Base-by-base conservation (phyloP, 2,888 invertebrate genomes). In the Timema cristinae region DNA sequence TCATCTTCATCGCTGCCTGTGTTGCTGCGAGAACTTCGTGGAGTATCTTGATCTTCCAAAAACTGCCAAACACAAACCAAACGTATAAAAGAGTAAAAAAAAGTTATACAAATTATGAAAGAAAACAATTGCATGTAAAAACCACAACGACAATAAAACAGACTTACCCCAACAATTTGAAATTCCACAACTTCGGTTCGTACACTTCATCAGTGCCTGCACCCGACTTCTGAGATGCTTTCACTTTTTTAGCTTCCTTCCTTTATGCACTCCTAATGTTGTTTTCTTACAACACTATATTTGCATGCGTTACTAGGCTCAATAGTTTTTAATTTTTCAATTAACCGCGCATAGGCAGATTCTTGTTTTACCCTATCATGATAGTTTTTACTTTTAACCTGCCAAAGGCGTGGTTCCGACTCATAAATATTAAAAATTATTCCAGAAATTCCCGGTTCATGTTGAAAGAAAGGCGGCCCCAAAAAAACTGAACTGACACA, bases 121-220 rank as follows among this genome's bases (percentile, higher is more conserved):
- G 32, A 32, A 2, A 32, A 32, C 32, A 32, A 32, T 32, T 32
- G 32, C 32, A 32, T 32, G 32, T 32, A 32, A 1, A 32, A 32
- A 32, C 2, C 32, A 4, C 32, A 32, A 32, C 32, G 32, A 32
- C 32, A 32, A 32, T 32, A 32, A 32, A 32, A 32, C 32, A 32
- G 4, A 32, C 32, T 32, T 32, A 32, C 32, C 32, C 32, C 16
- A 63, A 15, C 10, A 47, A 63, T 6, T 63, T 48, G 7, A 47
- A 63, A 32, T 63, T 7, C 63, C 63, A 63, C 63, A 63, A 63
- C 63, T 32, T 63, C 0, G 63, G 63, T 8, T 32, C 13, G 63
- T 63, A 63, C 32, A 15, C 63, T 10, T 63, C 63, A 63, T 63
- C 15, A 16, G 63, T 47, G 63, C 63, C 63, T 8, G 32, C 63